A percentile compares a stretch with the other conserved stretches of the same genome.
phyloP scores from a whole-genome alignment of 2,888 invertebrate species.

The Pseudococcus jackbeardsleyi region DNA sequence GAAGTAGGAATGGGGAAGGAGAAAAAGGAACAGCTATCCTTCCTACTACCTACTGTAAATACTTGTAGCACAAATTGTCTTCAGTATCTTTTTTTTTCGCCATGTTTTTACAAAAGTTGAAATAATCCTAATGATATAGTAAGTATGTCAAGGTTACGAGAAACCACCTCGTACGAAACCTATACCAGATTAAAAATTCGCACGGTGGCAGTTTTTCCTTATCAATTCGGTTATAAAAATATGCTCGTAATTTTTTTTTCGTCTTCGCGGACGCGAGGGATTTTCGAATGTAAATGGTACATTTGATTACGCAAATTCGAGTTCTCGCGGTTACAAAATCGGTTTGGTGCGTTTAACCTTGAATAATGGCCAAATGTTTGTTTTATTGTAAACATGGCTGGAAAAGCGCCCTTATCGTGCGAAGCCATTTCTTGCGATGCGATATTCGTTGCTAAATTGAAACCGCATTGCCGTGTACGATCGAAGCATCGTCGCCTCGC shows the following conservation, averaged over 20 bases:
- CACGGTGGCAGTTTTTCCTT: neutral
- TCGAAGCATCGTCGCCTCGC: neutral
- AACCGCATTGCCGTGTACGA: conserved; percentile 22
- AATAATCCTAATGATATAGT: neutral
- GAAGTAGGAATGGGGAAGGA: too few relatives aligned
- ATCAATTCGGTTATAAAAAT: neutral
- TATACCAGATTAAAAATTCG: neutral
- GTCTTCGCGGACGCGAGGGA: neutral
- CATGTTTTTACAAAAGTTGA: neutral
- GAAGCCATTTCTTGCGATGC: neutral
- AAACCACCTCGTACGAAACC: neutral
- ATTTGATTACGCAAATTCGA: neutral
- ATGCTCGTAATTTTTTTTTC: too few relatives aligned
- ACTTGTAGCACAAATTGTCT: neutral
- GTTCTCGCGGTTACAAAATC: neutral
- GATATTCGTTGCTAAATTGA: neutral
- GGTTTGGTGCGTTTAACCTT: neutral
- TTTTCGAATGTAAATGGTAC: neutral
- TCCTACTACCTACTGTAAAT: neutral
- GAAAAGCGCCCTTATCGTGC: neutral
- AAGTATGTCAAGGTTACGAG: neutral
- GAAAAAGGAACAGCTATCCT: neutral
- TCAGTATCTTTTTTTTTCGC: neutral
- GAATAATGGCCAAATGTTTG: conserved; percentile 20
- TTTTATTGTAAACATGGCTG: neutral